These are phyloP conservation scores for Acrobasis consociella DNA, from an alignment of 2,888 invertebrate species.

Conservation along the genomic window DNA sequence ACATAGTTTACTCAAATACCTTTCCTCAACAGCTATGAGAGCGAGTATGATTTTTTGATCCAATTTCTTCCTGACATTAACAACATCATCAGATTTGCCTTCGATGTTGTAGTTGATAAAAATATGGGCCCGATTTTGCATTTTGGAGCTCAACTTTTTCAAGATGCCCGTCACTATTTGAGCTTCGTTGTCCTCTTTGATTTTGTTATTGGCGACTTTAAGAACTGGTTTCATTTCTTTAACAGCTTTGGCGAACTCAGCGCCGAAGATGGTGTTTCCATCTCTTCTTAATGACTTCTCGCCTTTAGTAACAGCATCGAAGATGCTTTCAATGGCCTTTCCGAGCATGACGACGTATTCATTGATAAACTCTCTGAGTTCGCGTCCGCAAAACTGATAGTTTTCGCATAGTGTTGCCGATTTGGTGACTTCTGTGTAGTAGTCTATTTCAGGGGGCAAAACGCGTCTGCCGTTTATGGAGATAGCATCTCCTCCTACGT, in stretches of 20 bases:
- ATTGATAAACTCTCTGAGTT: conserved; percentile 45
- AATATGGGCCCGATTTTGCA: conserved; percentile 47
- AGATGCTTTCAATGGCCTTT: conserved; percentile 46
- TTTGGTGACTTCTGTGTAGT: conserved; percentile 42
- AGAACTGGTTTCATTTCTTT: conserved; percentile 46
- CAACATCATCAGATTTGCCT: conserved; percentile 34
- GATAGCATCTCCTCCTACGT: conserved; percentile 30
- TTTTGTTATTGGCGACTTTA: conserved; percentile 39
- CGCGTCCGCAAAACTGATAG: conserved; percentile 48
- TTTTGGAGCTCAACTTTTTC: conserved; percentile 57
- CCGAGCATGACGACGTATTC: conserved; percentile 53
- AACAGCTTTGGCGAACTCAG: conserved; percentile 44
- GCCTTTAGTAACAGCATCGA: conserved; percentile 43
- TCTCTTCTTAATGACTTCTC: conserved; percentile 29
- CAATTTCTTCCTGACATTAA: conserved; percentile 41
- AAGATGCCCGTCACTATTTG: conserved; percentile 53
- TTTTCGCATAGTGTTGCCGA: conserved; percentile 50
- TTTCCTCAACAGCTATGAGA: conserved; percentile 49
- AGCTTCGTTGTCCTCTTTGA: conserved; percentile 37
- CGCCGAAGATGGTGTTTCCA: conserved; percentile 37
- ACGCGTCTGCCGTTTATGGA: conserved; percentile 39
- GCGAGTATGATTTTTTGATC: conserved; percentile 49
- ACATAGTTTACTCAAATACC: conserved; percentile 54
- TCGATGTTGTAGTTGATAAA: conserved; percentile 44
- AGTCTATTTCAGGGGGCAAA: conserved; percentile 35